These are phyloP conservation scores for Colossoma macropomum DNA, from an alignment of 2,113 vertebrate genomes.

Conservation along the genomic window DNA sequence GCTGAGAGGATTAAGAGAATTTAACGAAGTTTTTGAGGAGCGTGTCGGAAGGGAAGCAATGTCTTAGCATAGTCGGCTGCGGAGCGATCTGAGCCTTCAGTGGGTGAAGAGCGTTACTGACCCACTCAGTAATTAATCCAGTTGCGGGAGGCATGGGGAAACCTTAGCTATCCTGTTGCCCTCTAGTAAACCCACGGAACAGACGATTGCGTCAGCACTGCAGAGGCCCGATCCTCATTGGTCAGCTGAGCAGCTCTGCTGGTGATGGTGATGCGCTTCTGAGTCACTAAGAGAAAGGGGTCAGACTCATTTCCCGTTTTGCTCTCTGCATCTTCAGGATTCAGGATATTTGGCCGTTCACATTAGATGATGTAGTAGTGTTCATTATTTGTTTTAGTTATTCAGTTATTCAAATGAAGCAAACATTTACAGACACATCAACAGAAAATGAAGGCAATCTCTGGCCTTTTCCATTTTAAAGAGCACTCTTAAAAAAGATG, in stretches of 20 bases:
- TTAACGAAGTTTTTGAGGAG: neutral
- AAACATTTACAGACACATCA: too few species aligned
- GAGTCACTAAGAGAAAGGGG: neutral
- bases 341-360: neutral
- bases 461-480: too few species aligned
- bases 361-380: too few species aligned
- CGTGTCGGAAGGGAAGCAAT: neutral
- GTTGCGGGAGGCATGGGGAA: neutral
- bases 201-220: conserved; percentile 14
- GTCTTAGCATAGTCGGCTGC: neutral
- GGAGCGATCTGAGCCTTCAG: neutral
- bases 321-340: neutral
- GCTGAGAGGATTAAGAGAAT: neutral
- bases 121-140: neutral
- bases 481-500: too few species aligned
- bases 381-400: too few species aligned
- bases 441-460: too few species aligned
- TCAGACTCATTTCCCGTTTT: conserved; percentile 2
- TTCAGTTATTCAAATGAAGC: too few species aligned
- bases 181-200: conserved; percentile 10
- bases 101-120: neutral
- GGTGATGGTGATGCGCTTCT: neutral
- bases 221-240: neutral
- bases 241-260: neutral
- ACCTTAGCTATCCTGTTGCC: neutral